Percentiles rank a stretch among this genome's conserved stretches.
Conservation (phyloP, 2,888 invertebrate genomes). For the Euplexia lucipara region DNA sequence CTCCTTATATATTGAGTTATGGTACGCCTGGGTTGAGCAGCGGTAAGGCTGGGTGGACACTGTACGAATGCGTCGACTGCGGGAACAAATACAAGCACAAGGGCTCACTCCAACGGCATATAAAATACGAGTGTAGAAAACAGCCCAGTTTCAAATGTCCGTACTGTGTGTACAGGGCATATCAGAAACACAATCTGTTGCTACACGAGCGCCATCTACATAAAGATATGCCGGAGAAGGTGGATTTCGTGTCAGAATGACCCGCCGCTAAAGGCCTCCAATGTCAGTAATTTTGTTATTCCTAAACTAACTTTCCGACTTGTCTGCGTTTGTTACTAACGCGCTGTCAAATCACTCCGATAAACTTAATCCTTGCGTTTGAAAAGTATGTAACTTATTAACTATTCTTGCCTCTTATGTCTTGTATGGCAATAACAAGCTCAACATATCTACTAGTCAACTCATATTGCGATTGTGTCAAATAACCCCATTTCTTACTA, state of each 20-base stretch:
- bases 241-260: conserved; percentile 90
- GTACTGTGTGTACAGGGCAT: conserved; percentile 93
- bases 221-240: conserved; percentile 90
- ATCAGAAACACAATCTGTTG: conserved; percentile 92
- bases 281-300: conserved; percentile 82
- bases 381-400: conserved; percentile 3
- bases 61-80: conserved; percentile 93
- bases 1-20: conserved; percentile 90
- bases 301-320: conserved; percentile 58
- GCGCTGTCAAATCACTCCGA: conserved; percentile 23
- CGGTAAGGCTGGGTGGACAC: conserved; percentile 87
- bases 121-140: conserved; percentile 94
- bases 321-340: conserved; percentile 58
- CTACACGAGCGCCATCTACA: conserved; percentile 89
- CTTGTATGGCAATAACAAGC: conserved; percentile 18
- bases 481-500: conserved; percentile 22
- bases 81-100: conserved; percentile 96
- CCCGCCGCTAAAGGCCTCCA: conserved; percentile 76
- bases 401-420: neutral
- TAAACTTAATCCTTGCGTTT: conserved; percentile 4
- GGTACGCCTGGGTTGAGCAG: conserved; percentile 85
- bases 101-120: conserved; percentile 94
- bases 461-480: conserved; percentile 14
- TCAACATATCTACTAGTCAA: conserved; percentile 3
- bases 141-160: conserved; percentile 93